phyloP scores from a whole-genome alignment of 2,113 vertebrate genomes.

The Trichomycterus rosablanca region DNA sequence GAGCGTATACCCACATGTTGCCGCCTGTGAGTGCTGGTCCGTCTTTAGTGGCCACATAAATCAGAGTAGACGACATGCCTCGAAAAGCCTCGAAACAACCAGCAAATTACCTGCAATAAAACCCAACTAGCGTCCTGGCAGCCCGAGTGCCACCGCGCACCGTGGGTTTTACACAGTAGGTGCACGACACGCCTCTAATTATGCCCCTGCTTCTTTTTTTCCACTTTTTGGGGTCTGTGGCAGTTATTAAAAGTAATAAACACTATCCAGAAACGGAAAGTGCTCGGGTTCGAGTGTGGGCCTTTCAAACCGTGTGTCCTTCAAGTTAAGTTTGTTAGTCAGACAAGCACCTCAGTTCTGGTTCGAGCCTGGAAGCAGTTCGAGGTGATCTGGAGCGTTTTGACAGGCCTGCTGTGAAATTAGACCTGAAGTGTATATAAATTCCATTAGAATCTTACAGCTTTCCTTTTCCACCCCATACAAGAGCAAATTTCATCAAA shows the following conservation, averaged over 20 bases:
- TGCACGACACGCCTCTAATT: conserved; percentile 49
- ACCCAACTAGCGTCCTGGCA: conserved; percentile 51
- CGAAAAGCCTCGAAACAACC: conserved; percentile 67
- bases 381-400: conserved; percentile 55
- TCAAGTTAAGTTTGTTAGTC: background rate
- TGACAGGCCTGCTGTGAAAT: conserved; percentile 49
- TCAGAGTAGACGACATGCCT: conserved; percentile 54
- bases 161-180: conserved; percentile 54
- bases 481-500: conserved; percentile 46
- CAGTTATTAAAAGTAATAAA: conserved; percentile 68
- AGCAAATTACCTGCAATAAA: conserved; percentile 69
- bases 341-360: conserved; percentile 18
- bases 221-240: no score
- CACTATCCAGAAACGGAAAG: no score
- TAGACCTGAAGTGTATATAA: conserved; percentile 59
- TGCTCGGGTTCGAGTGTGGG: conserved; percentile 42
- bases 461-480: conserved; percentile 45
- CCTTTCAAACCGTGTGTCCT: conserved; percentile 36
- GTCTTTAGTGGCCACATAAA: conserved; percentile 53
- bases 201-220: conserved; percentile 48
- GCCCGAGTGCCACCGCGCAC: conserved; percentile 33
- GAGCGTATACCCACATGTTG: conserved; percentile 8
- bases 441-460: conserved; percentile 54
- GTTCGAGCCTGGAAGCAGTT: conserved; percentile 56
- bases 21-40: conserved; percentile 48